Evolutionary conservation across 2,113 vertebrate genomes (phyloP), one percentile per base, ranked within the genome.

Genomic region (Tachuris rubrigastra): DNA sequence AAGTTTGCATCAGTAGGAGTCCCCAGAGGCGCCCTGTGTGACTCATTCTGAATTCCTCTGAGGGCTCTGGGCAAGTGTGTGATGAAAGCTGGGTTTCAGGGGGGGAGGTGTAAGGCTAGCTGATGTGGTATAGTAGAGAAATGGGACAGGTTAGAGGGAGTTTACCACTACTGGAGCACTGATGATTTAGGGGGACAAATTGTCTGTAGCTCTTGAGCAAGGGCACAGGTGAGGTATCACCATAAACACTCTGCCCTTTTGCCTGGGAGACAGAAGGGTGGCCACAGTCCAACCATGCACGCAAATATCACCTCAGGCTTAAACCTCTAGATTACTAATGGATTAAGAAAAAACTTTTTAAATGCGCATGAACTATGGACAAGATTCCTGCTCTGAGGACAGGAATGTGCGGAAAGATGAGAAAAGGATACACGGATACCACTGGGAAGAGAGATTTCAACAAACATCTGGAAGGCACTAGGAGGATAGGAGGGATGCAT

Each of bases 1-100:
- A 97, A 97, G 95, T 97, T 94, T 97, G 96, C 95, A 94, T 95
- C 96, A 87, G 92, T 84, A 96, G 88, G 95, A 95, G 96, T 96
- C 96, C 95, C 95, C 93, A 95, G 95, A 95, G 93, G 90, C 92
- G 0, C 69, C 65, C 63, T 67, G n/a, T 1, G 1, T 94, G 96
- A 96, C 72, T 96, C 93, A 95, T 94, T 96, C 82, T 94, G 90
- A 93, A 96, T 95, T 96, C 95, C 96, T 96, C 96, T 90, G 95
- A 93, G 93, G 80, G 86, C 56, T 9, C 79, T 94, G 92, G 96
- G 93, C 76, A 96, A 96, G 87, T n/a, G 58, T 87, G 87, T 75
- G 93, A 95, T 94, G 81, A 94, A 95, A 95, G 67, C 62, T 91
- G 87, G 89, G 85, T 78, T 96, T 91, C 33, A 49, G 39, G 15